These are phyloP conservation scores for Cyclophora punctaria DNA, from an alignment of 2,888 invertebrate genomes.

Conservation along the genomic window DNA sequence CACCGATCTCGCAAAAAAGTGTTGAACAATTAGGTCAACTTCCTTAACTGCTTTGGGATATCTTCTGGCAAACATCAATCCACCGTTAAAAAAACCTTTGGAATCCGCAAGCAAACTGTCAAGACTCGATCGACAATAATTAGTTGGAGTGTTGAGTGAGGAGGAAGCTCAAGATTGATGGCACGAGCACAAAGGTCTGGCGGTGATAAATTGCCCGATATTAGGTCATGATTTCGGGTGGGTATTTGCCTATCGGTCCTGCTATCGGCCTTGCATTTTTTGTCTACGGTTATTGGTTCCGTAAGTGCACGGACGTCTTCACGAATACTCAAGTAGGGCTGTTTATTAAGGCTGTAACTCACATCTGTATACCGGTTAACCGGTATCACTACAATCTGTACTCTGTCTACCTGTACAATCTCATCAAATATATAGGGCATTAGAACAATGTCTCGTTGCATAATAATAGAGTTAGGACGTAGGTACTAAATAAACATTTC, in stretches of 20 bases:
- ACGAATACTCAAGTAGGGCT: conserved; percentile 23
- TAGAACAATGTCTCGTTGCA: no score
- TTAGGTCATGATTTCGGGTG: conserved; percentile 69
- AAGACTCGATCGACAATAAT: conserved; percentile 63
- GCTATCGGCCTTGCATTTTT: conserved; percentile 49
- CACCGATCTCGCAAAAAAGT: background rate
- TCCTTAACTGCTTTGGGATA: conserved; percentile 12
- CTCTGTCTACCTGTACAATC: no score
- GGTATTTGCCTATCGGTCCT: conserved; percentile 65
- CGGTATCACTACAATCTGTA: no score
- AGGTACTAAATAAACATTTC: conserved; percentile 26
- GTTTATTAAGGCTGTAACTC: conserved; percentile 17
- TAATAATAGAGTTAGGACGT: no score
- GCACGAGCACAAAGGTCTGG: conserved; percentile 62
- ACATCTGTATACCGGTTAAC: no score
- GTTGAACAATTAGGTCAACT: conserved; percentile 19
- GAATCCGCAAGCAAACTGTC: conserved; percentile 57
- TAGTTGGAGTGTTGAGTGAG: conserved; percentile 66
- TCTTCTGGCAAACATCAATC: conserved; percentile 34
- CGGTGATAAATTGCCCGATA: conserved; percentile 71
- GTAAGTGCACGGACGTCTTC: conserved; percentile 29
- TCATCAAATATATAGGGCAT: no score
- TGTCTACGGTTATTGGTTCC: conserved; percentile 30
- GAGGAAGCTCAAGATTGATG: conserved; percentile 69
- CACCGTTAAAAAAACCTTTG: conserved; percentile 38